Evolutionary conservation across 2,113 vertebrate species (phyloP).

Genomic region (Phyllopteryx taeniolatus): DNA sequence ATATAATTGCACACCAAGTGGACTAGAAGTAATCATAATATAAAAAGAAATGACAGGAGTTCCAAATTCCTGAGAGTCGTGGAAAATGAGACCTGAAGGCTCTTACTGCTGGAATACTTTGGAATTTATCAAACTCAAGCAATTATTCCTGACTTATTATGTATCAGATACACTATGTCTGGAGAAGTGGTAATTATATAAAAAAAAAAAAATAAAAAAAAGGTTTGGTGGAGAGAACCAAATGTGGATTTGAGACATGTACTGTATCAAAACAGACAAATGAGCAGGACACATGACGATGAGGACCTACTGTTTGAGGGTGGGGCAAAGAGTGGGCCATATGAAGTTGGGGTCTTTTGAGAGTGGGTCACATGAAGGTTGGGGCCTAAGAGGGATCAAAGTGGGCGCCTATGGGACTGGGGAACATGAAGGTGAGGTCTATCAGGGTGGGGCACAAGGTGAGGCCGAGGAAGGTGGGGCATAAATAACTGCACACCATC

Average conservation of each 20-base stretch:
- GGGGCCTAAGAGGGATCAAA: no score
- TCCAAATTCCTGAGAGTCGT: neutral
- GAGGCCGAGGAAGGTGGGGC: no score
- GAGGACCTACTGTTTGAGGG: no score
- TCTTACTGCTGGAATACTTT: constrained; percentile 15
- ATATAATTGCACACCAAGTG: constrained; percentile 15
- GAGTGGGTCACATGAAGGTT: no score
- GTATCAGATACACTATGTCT: neutral
- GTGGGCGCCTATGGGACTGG: neutral
- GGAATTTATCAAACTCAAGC: constrained; percentile 32
- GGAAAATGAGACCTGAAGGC: constrained; percentile 15
- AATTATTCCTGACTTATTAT: constrained; percentile 27
- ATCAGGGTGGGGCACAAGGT: neutral
- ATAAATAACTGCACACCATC: neutral
- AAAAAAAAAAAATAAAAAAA: neutral
- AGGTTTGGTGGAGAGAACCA: neutral
- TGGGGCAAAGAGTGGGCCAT: no score
- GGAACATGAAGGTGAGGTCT: neutral
- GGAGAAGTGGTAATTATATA: neutral
- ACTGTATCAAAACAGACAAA: no score
- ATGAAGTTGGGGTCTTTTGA: no score
- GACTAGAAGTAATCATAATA: neutral
- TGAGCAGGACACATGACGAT: no score
- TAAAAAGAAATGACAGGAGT: neutral
- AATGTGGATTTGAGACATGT: neutral